phyloP scores from a whole-genome alignment of 2,113 vertebrate genomes.

The Elaphurus davidianus region DNA sequence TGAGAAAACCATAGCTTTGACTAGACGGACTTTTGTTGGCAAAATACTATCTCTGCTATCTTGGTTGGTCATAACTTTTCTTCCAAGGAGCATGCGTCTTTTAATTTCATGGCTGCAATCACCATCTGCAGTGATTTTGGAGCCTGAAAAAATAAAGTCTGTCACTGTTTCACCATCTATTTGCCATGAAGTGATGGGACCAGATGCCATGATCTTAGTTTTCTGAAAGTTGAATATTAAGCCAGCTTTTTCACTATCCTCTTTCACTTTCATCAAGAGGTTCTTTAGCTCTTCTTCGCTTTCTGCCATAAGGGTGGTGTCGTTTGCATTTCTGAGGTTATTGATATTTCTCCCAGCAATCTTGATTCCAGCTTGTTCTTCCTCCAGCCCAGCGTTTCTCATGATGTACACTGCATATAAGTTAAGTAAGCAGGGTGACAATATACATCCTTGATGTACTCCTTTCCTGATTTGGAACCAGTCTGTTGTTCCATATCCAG shows the following conservation, averaged over 20 bases:
- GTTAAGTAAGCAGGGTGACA: neutral
- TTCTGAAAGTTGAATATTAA: neutral
- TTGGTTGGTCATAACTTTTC: neutral
- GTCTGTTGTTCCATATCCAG: neutral
- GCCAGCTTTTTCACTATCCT: neutral
- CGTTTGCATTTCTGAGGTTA: neutral
- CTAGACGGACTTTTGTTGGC: rapidly evolving
- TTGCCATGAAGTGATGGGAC: neutral
- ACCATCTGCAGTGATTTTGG: neutral
- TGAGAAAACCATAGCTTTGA: neutral
- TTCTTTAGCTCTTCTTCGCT: neutral
- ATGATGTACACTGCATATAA: neutral
- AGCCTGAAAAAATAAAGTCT: rapidly evolving
- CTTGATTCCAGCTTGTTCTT: neutral
- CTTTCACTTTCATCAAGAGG: neutral
- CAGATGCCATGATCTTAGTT: neutral
- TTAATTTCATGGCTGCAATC: neutral
- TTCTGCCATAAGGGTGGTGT: neutral
- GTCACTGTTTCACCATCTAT: neutral
- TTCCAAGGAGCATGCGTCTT: neutral
- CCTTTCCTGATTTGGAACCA: neutral
- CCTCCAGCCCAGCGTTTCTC: neutral
- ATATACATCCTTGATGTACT: neutral
- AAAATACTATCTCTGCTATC: neutral
- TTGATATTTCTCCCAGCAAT: neutral